Evolutionary conservation across 1,140 invertebrate genomes (phyloP), one percentile per base, ranked within the genome.

Genomic region (Anoplophora glabripennis): DNA sequence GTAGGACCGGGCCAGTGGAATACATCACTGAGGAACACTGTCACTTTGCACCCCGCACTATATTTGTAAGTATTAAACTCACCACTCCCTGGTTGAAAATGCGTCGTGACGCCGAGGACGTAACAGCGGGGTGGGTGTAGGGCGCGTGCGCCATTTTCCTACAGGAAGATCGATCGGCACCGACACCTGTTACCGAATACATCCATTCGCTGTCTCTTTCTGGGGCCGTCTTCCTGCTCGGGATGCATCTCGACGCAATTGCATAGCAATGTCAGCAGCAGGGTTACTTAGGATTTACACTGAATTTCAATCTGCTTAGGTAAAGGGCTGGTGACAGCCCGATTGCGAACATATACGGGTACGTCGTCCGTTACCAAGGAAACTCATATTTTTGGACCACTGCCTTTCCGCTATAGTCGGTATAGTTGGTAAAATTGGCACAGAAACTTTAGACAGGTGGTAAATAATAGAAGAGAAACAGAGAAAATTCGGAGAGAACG

Each of bases 121-220:
- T 42, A n/a, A n/a, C n/a, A n/a, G 14, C 17, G 21, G 37, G 44
- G 57, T 44, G 65, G 64, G 67, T 65, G 67, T 56, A 64, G 51
- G 52, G 59, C 61, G 58, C 52, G 15, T 42, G 67, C 68, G 68
- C 67, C 59, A 36, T 14, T 36, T 51, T 42, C 53, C 62, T 64
- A 67, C 65, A 66, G 62, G 63, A 57, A 55, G 65, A 74, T 72
- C 71, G 69, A 71, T 69, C 64, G 53, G 58, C n/a, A 68, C 70
- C 71, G 71, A 73, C 72, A 74, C 72, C 72, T 74, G 72, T 74
- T 74, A 74, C 72, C 70, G 66, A 62, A 55, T 51, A 42, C 51
- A 54, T 59, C 44, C 57, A 59, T 47, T 14, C 21, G 38, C 49
- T 14, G n/a, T 59, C 57, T 45, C 44, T 35, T n/a, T 54, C 36